Evolutionary conservation across 64 coral and sea anemone species (phyloP).

Genomic region (Stichodactyla mertensii): DNA sequence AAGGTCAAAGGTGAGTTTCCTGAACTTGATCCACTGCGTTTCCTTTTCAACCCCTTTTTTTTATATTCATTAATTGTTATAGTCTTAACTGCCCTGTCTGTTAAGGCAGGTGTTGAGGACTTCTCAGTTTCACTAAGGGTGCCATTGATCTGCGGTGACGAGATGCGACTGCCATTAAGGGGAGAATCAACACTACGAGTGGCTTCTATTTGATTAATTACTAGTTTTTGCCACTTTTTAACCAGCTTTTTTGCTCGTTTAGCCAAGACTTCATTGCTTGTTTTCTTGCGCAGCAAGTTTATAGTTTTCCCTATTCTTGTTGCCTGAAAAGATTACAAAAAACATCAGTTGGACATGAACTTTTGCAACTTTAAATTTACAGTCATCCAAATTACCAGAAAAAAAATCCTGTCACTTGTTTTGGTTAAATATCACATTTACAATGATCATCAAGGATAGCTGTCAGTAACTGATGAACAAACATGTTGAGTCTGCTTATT

Average conservation of each 20-base stretch:
- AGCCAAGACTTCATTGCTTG: conserved; percentile 81
- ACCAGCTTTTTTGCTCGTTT: conserved; percentile 93
- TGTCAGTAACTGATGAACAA: too few species aligned
- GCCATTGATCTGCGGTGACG: conserved; percentile 91
- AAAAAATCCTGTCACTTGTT: too few species aligned
- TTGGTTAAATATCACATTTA: too few species aligned
- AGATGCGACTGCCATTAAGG: conserved; percentile 70
- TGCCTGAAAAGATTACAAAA: conserved; percentile 55
- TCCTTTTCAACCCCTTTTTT: conserved; percentile 82
- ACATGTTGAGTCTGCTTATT: too few species aligned
- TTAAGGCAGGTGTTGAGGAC: conserved; percentile 47
- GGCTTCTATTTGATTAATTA: conserved; percentile 91
- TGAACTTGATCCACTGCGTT: conserved; percentile 62
- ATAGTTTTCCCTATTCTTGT: conserved; percentile 97
- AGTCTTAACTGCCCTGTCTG: conserved; percentile 44
- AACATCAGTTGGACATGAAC: too few species aligned
- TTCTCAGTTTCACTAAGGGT: conserved; percentile 59
- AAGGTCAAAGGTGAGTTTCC: conserved; percentile 67
- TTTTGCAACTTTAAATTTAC: too few species aligned
- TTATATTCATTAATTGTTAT: conserved; percentile 61
- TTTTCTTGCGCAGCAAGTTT: conserved; percentile 94
- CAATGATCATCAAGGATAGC: too few species aligned
- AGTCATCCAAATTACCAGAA: too few species aligned
- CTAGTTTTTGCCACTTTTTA: conserved; percentile 94
- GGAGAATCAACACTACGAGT: conserved; percentile 81